These are phyloP conservation scores for Podocnemis expansa DNA, from an alignment of 2,113 vertebrate genomes.

Conservation along the genomic window DNA sequence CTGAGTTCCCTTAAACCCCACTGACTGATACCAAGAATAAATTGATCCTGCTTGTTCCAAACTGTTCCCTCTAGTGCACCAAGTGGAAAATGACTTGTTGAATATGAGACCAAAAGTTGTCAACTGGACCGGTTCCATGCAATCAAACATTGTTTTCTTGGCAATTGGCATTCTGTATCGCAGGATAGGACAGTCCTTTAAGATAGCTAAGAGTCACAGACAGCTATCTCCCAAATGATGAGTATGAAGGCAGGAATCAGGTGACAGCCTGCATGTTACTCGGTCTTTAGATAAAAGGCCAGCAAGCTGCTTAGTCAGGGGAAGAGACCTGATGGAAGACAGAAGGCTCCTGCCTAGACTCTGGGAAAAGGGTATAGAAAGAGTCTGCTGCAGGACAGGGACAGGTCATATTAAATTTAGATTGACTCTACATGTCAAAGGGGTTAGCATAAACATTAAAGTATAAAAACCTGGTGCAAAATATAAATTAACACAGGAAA, in stretches of 20 bases:
- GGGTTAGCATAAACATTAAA: no score
- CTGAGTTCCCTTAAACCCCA: no score
- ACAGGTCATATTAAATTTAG: no score
- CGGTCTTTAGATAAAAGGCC: neutral
- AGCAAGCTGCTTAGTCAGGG: neutral
- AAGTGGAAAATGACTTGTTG: neutral
- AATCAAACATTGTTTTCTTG: neutral
- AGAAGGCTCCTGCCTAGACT: no score
- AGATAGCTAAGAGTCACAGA: neutral
- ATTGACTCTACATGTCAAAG: no score
- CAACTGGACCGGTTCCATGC: neutral
- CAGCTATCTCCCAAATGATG: neutral
- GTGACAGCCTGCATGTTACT: neutral
- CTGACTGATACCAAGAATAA: neutral
- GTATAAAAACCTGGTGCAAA: no score
- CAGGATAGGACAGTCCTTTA: neutral
- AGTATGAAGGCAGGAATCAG: neutral
- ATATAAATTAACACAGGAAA: no score
- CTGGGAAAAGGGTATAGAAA: neutral
- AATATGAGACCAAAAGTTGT: neutral
- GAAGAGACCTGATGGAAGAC: no score
- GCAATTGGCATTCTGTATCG: neutral
- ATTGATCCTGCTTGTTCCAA: neutral
- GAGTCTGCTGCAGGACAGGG: neutral
- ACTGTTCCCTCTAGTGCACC: neutral